Percentiles rank a stretch among this genome's conserved stretches.
Evolutionary conservation across 2,888 invertebrate species (phyloP).

Genomic region (Ephialtes manifestator): DNA sequence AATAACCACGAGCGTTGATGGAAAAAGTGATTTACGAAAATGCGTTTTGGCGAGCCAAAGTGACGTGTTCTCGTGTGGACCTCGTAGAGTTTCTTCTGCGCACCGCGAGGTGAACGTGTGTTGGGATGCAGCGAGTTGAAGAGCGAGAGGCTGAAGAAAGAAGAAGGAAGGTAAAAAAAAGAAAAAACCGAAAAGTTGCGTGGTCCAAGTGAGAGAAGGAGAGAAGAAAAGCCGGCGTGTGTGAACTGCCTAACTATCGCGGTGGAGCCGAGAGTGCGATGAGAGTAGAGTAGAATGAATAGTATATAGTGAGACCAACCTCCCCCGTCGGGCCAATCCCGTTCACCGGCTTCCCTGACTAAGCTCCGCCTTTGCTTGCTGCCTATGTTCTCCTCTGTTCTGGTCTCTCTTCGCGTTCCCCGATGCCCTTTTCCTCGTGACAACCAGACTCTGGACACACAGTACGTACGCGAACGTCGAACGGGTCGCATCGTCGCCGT

Average conservation of each 20-base stretch:
- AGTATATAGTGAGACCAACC: constrained; percentile 70
- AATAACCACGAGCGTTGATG: not conserved
- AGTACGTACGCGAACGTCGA: constrained; percentile 83
- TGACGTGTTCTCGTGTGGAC: constrained; percentile 11
- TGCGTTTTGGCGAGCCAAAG: constrained; percentile 13
- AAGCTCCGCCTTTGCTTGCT: constrained; percentile 73
- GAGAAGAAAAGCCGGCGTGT: constrained; percentile 16
- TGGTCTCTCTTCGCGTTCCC: constrained; percentile 48
- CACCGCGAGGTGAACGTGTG: constrained; percentile 17
- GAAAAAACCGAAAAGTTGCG: constrained; percentile 7
- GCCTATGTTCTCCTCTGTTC: constrained; percentile 44
- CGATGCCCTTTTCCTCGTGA: constrained; percentile 83
- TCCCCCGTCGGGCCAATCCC: constrained; percentile 76
- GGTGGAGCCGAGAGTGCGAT: constrained; percentile 4
- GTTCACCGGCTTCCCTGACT: constrained; percentile 69
- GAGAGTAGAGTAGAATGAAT: constrained; percentile 22
- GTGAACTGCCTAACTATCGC: constrained; percentile 36
- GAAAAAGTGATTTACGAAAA: constrained; percentile 30
- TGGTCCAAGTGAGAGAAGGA: constrained; percentile 13
- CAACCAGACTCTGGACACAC: constrained; percentile 76
- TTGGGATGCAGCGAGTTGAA: not conserved
- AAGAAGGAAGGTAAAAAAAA: not conserved
- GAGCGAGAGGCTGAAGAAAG: constrained; percentile 8
- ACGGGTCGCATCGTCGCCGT: constrained; percentile 77
- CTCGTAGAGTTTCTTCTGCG: not conserved